A percentile compares a stretch with the other conserved stretches of the same genome.
These are phyloP conservation scores for Coilia nasus DNA, from an alignment of 2,797 vertebrate species.

Conservation along the genomic window DNA sequence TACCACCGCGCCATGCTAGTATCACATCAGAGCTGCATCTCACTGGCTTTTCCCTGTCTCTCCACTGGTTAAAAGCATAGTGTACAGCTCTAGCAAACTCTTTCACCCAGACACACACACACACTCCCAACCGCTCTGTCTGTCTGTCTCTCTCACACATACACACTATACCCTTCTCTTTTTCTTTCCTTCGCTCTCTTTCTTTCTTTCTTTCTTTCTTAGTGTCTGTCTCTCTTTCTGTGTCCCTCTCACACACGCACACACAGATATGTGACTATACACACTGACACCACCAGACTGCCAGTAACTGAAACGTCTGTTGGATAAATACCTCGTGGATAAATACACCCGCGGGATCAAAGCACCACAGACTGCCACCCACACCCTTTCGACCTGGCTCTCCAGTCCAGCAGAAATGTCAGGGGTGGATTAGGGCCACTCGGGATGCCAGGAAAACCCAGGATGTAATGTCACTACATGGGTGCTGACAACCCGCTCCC, in stretches of 20 bases:
- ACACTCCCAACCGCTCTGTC: neutral
- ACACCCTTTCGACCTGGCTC: slow-evolving; percentile 43
- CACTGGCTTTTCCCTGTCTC: neutral
- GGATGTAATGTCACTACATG: slow-evolving; percentile 69
- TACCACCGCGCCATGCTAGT: neutral
- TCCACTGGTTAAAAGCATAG: neutral
- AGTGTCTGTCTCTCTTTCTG: too few relatives aligned
- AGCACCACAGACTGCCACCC: neutral
- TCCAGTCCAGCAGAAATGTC: slow-evolving; percentile 58
- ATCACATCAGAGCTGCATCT: slow-evolving; percentile 10
- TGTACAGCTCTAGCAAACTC: slow-evolving; percentile 54
- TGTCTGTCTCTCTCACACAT: too few relatives aligned
- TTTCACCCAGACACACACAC: slow-evolving; percentile 28
- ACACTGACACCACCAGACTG: slow-evolving; percentile 2
- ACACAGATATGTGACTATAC: too few relatives aligned
- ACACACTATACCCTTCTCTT: neutral
- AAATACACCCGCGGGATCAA: neutral
- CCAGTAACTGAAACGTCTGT: neutral
- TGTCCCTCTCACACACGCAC: too few relatives aligned
- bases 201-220: too few relatives aligned
- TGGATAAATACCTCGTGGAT: slow-evolving; percentile 8
- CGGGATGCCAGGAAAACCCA: slow-evolving; percentile 58
- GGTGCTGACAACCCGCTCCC: slow-evolving; percentile 62
- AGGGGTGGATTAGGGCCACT: slow-evolving; percentile 55
- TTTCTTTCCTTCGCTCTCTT: neutral